Evolutionary conservation across 2,797 vertebrate genomes (phyloP).

Genomic region (Discoglossus pictus): DNA sequence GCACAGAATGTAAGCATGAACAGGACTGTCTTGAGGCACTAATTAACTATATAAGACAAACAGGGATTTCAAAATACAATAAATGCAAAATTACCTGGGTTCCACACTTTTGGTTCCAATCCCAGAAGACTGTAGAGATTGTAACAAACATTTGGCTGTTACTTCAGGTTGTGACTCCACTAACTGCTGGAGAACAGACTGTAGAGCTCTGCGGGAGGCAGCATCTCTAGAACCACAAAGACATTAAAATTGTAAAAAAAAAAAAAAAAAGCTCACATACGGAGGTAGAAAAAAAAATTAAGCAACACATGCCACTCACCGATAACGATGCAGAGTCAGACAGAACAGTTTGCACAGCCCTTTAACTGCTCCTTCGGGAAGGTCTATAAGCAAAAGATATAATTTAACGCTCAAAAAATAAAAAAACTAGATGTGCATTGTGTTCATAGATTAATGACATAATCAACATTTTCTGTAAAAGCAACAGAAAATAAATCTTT

Average conservation of each 20-base stretch:
- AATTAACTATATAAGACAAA: too few species aligned
- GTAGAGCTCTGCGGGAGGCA: slow-evolving; percentile 86
- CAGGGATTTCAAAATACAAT: too few species aligned
- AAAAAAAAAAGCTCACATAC: background rate
- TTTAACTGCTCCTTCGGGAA: slow-evolving; percentile 92
- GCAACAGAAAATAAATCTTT: too few species aligned
- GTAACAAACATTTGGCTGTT: slow-evolving; percentile 83
- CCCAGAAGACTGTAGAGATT: slow-evolving; percentile 87
- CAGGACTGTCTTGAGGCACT: background rate
- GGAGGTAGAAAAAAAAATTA: background rate
- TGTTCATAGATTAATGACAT: too few species aligned
- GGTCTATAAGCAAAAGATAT: slow-evolving; percentile 69
- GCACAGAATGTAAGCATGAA: slow-evolving; percentile 16
- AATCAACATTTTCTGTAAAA: too few species aligned
- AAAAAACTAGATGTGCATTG: background rate
- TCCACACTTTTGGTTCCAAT: slow-evolving; percentile 76
- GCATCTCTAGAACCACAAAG: slow-evolving; percentile 76
- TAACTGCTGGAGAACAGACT: slow-evolving; percentile 82
- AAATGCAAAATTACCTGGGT: slow-evolving; percentile 82
- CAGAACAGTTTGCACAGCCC: slow-evolving; percentile 96
- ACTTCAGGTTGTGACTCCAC: slow-evolving; percentile 85
- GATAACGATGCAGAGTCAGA: slow-evolving; percentile 92
- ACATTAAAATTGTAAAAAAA: slow-evolving; percentile 1
- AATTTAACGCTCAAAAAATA: background rate
- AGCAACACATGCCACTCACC: slow-evolving; percentile 66